Evolutionary conservation across 2,888 invertebrate genomes (phyloP).

Genomic region (Prenolepis imparis): DNA sequence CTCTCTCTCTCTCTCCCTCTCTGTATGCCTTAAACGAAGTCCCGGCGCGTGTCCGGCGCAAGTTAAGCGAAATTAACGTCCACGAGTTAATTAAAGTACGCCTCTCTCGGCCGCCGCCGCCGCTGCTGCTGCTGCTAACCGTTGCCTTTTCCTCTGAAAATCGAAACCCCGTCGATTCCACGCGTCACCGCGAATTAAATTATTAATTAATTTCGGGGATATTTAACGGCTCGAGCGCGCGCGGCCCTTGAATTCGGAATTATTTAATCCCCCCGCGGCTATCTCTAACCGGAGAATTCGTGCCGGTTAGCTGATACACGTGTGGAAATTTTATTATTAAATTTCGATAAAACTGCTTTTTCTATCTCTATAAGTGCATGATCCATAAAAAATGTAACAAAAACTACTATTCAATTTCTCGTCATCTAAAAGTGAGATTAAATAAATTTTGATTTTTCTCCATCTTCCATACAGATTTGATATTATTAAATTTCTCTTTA

Average conservation of each 20-base stretch:
- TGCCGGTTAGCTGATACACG: constrained; percentile 17
- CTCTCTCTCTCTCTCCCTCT: no score
- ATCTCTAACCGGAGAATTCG: constrained; percentile 42
- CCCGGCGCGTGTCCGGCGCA: constrained; percentile 41
- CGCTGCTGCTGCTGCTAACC: not conserved
- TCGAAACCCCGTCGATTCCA: constrained; percentile 41
- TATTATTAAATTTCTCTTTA: not conserved
- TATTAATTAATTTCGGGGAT: constrained; percentile 54
- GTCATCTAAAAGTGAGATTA: not conserved
- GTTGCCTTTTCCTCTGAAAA: constrained; percentile 34
- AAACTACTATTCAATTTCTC: constrained; percentile 15
- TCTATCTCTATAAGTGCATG: not conserved
- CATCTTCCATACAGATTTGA: not conserved
- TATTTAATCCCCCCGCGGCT: constrained; percentile 42
- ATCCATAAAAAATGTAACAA: constrained; percentile 2
- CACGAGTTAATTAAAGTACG: constrained; percentile 56
- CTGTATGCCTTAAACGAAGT: constrained; percentile 49
- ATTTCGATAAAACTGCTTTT: constrained; percentile 29
- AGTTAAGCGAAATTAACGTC: constrained; percentile 56
- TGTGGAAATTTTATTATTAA: constrained; percentile 45
- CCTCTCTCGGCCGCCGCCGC: constrained; percentile 11
- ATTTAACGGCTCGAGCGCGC: constrained; percentile 31
- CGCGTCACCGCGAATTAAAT: constrained; percentile 52
- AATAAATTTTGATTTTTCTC: not conserved
- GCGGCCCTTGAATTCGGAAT: constrained; percentile 43